These are phyloP conservation scores for Charadrius vociferus DNA, from an alignment of 2,113 vertebrate species.

Conservation along the genomic window DNA sequence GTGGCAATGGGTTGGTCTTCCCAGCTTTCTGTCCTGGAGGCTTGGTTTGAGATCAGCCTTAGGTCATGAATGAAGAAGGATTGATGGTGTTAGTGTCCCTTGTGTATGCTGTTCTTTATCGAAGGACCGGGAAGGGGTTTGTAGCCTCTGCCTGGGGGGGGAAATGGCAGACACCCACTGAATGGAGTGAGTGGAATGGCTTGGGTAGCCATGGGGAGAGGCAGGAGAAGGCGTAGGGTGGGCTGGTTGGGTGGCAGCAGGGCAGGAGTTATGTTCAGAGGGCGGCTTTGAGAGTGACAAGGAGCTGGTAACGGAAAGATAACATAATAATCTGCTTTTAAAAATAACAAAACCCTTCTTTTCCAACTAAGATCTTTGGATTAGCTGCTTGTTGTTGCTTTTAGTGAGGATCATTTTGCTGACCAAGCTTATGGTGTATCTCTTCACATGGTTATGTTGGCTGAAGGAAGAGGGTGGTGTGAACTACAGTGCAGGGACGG, in stretches of 20 bases:
- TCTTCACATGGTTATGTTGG: neutral
- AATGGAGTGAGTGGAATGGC: accelerated
- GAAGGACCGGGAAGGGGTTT: neutral
- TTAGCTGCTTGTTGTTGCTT: neutral
- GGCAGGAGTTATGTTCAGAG: neutral
- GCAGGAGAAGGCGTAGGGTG: neutral
- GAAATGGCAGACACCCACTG: neutral
- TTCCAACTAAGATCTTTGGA: neutral
- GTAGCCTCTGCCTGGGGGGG: neutral
- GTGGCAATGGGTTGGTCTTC: neutral
- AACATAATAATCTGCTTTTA: neutral
- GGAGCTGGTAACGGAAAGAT: neutral
- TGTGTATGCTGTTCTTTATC: neutral
- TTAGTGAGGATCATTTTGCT: neutral
- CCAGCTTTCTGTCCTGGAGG: neutral
- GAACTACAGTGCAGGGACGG: constrained; percentile 2
- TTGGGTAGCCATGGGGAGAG: neutral
- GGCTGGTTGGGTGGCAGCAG: neutral
- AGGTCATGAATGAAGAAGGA: neutral
- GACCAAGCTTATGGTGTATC: neutral
- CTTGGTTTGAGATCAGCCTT: neutral
- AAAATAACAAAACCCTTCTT: neutral
- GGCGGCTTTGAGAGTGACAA: neutral
- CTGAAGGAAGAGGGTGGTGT: constrained; percentile 16
- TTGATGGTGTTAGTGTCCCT: neutral